Base-by-base conservation (phyloP, 2,888 invertebrate species). In the Drosophila recens region DNA sequence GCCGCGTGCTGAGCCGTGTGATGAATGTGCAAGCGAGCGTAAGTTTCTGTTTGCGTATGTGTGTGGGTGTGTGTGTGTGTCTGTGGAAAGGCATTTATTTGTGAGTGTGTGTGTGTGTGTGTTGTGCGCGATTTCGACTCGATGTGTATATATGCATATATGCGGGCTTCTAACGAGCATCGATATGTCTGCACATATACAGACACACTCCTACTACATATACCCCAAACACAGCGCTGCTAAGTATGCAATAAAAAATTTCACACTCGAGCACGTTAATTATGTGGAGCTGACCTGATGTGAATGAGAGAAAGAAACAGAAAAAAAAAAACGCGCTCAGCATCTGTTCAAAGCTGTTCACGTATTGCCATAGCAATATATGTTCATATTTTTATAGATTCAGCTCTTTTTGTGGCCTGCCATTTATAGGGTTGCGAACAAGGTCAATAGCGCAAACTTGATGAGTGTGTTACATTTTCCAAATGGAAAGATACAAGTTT, bases 1-100 rank as follows among this genome's bases (percentile, higher is more conserved):
- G 67, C 63, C 77, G 75, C 77, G 85, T 87, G 87, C 82, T 84
- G 82, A 83, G 85, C 80, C 86, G 80, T 84, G 59, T 87, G 88
- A 83, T 86, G 88, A 86, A 88, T 84, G 88, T 84, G 83, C 88
- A 86, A 85, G 83, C 86, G 83, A 86, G 84, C 86, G 84, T 87
- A 66, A 84, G 78, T 83, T 73, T 72, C 70, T 59, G 70, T 72
- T 77, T 85, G 69, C 77, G 63, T 87, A 64, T 86, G 79, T 57
- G 49, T 27, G 48, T 23, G 23, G 1, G 23, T 17, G 20, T 20
- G 20, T 20, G 20, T 48, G 27, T 27, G 63, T 42, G 64, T 51
- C 15, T 67, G 34, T 46, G 38, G 15, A 23, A 66, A 33, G 45
- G 43, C 69, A 57, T 73, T 61, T 73, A 64, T 73, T 56, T 74